Conservation (phyloP, 1,140 invertebrate genomes). For the Periplaneta americana region DNA sequence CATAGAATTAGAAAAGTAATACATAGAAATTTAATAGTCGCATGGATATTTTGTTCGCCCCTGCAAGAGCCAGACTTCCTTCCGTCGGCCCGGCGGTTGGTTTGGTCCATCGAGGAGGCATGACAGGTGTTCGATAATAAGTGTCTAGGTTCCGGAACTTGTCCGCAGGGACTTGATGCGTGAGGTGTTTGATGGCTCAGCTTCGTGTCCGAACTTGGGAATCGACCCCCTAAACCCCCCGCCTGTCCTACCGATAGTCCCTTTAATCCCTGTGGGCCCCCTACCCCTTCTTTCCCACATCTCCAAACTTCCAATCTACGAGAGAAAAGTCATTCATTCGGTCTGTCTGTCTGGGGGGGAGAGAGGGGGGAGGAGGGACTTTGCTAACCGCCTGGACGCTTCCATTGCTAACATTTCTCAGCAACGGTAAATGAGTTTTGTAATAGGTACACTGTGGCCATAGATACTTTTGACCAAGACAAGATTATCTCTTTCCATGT, state of each 20-base stretch:
- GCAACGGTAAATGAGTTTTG: background rate
- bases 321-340: background rate
- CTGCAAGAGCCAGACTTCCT: background rate
- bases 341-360: background rate
- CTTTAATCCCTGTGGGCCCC: background rate
- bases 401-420: too few relatives aligned
- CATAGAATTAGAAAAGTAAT: too few relatives aligned
- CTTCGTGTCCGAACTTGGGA: background rate
- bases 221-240: background rate
- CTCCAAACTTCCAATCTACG: background rate
- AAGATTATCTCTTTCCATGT: too few relatives aligned
- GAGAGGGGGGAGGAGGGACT: too few relatives aligned
- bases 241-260: background rate
- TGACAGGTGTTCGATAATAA: background rate
- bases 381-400: too few relatives aligned
- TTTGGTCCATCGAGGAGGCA: too few relatives aligned
- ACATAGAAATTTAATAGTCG: too few relatives aligned
- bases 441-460: too few relatives aligned
- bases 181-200: background rate
- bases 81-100: background rate
- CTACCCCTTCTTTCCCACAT: background rate
- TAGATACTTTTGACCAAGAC: too few relatives aligned
- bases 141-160: background rate
- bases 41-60: background rate
- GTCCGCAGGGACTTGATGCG: background rate